Conservation (phyloP, 64 coral and sea anemone species). For the Platygyra sinensis region DNA sequence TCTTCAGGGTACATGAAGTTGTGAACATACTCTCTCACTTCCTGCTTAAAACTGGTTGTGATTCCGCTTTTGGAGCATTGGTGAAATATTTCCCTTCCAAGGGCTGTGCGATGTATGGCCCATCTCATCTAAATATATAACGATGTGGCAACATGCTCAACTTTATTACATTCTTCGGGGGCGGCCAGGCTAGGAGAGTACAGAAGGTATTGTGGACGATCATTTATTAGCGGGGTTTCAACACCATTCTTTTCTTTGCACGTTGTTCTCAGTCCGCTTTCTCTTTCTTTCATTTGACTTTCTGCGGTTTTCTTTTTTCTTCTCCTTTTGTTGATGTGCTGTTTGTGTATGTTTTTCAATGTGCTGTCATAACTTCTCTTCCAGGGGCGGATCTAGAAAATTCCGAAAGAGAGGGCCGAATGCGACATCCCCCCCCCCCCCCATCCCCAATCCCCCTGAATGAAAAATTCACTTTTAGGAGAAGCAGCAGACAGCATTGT, state of each 20-base stretch:
- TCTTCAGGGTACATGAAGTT: neutral
- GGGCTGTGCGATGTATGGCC: conserved; percentile 16
- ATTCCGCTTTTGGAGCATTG: conserved; percentile 30
- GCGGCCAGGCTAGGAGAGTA: conserved; percentile 24
- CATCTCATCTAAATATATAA: conserved; percentile 34
- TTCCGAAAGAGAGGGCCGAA: too few relatives aligned
- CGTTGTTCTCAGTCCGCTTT: too few relatives aligned
- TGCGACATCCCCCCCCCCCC: too few relatives aligned
- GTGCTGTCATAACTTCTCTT: neutral
- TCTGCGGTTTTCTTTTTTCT: conserved; percentile 15
- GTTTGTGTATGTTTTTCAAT: conserved; percentile 31
- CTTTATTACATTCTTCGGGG: neutral
- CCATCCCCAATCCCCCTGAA: too few relatives aligned
- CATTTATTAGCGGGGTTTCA: conserved; percentile 17
- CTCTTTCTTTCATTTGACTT: conserved; percentile 37
- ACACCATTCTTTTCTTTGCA: neutral
- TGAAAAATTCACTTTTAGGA: too few relatives aligned
- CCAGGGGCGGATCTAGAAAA: too few relatives aligned
- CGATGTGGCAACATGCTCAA: neutral
- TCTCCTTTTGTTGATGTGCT: conserved; percentile 7
- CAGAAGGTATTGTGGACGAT: neutral
- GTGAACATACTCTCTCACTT: neutral
- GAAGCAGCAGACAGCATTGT: too few relatives aligned
- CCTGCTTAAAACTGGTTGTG: neutral
- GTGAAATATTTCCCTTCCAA: conserved; percentile 31